These are phyloP conservation scores for Drosophila leontia DNA, from an alignment of 1,140 invertebrate species.

Conservation along the genomic window DNA sequence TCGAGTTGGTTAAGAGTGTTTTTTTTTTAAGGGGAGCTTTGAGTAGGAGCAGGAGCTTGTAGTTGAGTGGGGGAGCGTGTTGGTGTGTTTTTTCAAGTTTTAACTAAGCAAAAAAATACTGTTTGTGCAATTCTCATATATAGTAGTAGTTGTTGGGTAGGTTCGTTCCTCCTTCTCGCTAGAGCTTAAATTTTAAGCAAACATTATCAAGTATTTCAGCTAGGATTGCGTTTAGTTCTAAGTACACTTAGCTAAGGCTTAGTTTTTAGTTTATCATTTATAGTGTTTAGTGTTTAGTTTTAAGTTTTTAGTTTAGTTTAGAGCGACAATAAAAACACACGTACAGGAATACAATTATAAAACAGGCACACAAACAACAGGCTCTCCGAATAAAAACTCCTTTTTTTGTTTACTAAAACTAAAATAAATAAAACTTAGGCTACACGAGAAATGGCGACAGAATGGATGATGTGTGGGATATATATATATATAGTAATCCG, in stretches of 20 bases:
- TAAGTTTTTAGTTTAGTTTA: constrained; percentile 40
- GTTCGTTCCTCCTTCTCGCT: constrained; percentile 25
- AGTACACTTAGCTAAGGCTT: constrained; percentile 48
- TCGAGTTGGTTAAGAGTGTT: constrained; percentile 39
- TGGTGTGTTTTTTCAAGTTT: constrained; percentile 28
- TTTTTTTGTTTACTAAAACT: constrained; percentile 46
- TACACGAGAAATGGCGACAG: constrained; percentile 66
- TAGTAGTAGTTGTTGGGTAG: constrained; percentile 42
- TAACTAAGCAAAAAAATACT: constrained; percentile 83
- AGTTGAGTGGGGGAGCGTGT: constrained; percentile 13
- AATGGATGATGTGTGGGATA: constrained; percentile 32
- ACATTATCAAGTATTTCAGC: constrained; percentile 66
- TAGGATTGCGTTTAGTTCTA: constrained; percentile 45
- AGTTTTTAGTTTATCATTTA: constrained; percentile 18
- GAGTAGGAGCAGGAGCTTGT: background rate
- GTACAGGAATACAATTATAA: constrained; percentile 57
- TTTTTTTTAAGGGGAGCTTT: constrained; percentile 5
- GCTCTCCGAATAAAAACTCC: constrained; percentile 41
- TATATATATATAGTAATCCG: constrained; percentile 12
- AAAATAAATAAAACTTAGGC: constrained; percentile 79
- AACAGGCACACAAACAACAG: constrained; percentile 65
- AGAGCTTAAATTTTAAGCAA: constrained; percentile 75
- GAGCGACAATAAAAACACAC: constrained; percentile 60
- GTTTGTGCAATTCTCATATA: constrained; percentile 78
- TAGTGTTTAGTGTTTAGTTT: constrained; percentile 11